These are phyloP conservation scores for Manacus vitellinus DNA, from an alignment of 2,113 vertebrate species.

Conservation along the genomic window DNA sequence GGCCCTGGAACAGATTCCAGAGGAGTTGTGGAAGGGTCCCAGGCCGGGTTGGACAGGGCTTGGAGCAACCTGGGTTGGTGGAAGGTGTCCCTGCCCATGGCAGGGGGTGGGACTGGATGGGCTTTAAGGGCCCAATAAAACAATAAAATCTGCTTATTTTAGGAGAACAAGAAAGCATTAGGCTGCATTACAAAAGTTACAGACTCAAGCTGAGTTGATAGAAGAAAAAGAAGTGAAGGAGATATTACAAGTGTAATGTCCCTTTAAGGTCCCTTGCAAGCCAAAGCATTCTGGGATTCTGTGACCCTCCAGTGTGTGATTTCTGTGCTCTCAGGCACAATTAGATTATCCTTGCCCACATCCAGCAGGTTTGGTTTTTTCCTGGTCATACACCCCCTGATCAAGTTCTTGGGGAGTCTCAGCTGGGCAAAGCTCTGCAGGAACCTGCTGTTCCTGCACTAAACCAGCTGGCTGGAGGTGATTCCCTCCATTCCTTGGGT, in stretches of 20 bases:
- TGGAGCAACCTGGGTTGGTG: not conserved
- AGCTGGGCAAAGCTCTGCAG: not conserved
- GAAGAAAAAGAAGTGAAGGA: not conserved
- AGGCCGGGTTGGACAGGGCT: not conserved
- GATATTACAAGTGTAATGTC: not conserved
- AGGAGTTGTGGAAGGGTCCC: not conserved
- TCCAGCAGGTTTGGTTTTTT: not conserved
- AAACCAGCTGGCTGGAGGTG: not conserved
- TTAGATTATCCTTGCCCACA: not conserved
- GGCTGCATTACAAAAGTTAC: not conserved
- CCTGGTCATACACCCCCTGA: rapidly evolving
- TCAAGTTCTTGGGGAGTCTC: not conserved
- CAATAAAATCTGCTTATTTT: not conserved
- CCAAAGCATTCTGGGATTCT: not conserved
- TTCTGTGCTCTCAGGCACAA: not conserved
- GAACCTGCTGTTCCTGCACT: not conserved
- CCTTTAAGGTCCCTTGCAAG: not conserved
- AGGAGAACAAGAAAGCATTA: not conserved
- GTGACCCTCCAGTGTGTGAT: not conserved
- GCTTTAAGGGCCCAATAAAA: not conserved
- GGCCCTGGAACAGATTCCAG: not conserved
- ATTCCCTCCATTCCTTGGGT: not conserved
- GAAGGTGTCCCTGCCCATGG: not conserved
- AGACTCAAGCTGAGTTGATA: not conserved
- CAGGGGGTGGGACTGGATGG: rapidly evolving